phyloP scores from a whole-genome alignment of 2,113 vertebrate species.

The Crotophaga sulcirostris region DNA sequence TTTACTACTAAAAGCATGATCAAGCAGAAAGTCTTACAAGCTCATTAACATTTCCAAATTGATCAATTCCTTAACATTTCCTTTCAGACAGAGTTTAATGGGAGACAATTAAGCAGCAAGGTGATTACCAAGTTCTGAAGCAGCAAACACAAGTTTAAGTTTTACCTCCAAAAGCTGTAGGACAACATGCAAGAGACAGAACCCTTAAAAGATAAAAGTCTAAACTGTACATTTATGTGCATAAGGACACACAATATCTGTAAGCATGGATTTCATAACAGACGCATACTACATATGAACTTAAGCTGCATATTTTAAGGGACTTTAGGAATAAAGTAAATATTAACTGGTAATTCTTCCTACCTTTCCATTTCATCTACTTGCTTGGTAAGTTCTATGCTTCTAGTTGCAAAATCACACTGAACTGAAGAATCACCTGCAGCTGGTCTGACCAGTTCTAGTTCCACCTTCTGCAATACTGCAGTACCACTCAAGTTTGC shows the following conservation, averaged over 20 bases:
- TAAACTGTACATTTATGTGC: not conserved
- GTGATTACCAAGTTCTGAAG: not conserved
- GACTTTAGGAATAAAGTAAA: not conserved
- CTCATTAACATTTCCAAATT: not conserved
- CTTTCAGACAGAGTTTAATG: not conserved
- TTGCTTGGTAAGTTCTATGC: not conserved
- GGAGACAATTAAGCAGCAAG: not conserved
- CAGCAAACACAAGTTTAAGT: not conserved
- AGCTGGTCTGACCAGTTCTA: not conserved
- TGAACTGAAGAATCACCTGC: not conserved
- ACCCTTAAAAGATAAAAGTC: not conserved
- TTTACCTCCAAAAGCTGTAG: not conserved
- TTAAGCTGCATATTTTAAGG: not conserved
- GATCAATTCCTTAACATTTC: not conserved
- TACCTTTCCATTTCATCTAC: constrained; percentile 49
- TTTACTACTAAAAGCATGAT: not conserved
- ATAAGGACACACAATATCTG: not conserved
- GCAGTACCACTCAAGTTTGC: not conserved
- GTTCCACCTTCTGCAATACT: constrained; percentile 39
- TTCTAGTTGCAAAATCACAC: not conserved
- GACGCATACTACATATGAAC: accelerated
- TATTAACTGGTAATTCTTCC: not conserved
- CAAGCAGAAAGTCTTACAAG: not conserved
- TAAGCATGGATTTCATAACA: not conserved
- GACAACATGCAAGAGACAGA: not conserved